Evolutionary conservation across 2,797 vertebrate genomes (phyloP), one percentile per base, ranked within the genome.

Genomic region (Gorsachius magnificus): DNA sequence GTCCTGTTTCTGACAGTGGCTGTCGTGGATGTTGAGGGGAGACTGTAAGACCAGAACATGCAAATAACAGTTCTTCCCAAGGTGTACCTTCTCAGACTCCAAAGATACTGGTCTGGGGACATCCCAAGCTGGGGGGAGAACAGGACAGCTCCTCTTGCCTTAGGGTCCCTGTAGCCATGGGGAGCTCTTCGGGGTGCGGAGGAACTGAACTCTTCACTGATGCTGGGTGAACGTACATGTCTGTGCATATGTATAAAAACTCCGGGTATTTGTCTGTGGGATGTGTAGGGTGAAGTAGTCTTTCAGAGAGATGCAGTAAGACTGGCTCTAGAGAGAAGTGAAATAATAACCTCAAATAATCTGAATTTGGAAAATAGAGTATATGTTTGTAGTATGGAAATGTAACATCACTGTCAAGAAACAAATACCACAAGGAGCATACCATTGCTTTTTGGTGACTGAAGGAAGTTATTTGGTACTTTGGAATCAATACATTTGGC

Each of bases 401-500:
- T 20, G 31, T 74, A 66, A 56, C 46, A 38, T 56, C 36, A 22
- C 41, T 75, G 35, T 45, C 68, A 61, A 82, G 64, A 90, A 89
- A 60, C 36, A 84, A 89, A 92, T 51, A 64, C n/a, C 28, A 50
- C 80, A 83, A 81, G 82, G 45, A 50, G 17, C 66, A 77, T n/a
- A 51, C 38, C 33, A 61, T 45, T 76, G 36, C 13, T 51, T 54
- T 63, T 54, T 2, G 4, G 51, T 54, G 58, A 56, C 50, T 9
- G 43, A 81, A 77, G 29, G 80, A 87, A 93, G 70, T 60, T 53
- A 74, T 79, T 90, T 94, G 38, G 75, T 56, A 83, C 38, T 92
- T 88, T 64, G 64, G 64, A 95, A 93, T 92, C 48, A 68, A 79
- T 85, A 87, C 66, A 71, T 77, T 83, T 78, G 31, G n/a, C 48